Evolutionary conservation across 1,140 invertebrate genomes (phyloP), one percentile per base, ranked within the genome.

Genomic region (Dinoponera quadriceps): DNA sequence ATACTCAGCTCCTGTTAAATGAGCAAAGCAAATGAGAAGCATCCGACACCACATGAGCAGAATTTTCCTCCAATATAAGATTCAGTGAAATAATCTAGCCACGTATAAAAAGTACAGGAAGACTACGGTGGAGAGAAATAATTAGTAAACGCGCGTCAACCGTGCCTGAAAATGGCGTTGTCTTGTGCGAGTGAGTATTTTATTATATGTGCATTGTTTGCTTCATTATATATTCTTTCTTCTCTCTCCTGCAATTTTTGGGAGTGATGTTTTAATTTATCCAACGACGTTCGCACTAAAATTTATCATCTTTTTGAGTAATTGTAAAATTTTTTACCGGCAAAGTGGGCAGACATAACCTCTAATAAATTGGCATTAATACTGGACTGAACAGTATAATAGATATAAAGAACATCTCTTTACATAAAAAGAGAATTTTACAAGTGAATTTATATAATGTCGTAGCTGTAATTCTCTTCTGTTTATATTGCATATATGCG

Each of bases 181-280:
- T 95, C 94, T 89, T 95, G 95, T 94, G 94, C 95, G 82, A 95
- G 95, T 95, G 92, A 95, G 95, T 93, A 86, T 80, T 86, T 73
- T 66, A 38, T 0, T 2, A 29, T 48, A 66, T 33, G 22, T 0
- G 33, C 2, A 14, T 25, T 25, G 16, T 44, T 80, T 71, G 57
- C 14, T 33, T 1, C 20, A 22, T 5, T 9, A 51, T 11, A 7
- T 62, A 25, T 1, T 13, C 38, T 72, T 22, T 14, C 7, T 73
- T 51, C 20, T 25, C 22, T 9, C 5, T 2, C 51, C 25, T 57
- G 55, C 11, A 2, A 18, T 57, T 57, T 57, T 4, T 22, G 25
- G 49, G 18, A 4, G 2, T 60, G 18, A 63, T 33, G 3, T 63
- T 20, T 62, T 18, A 20, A 13, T 80, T 57, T 55, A 3, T 18